Evolutionary conservation across 2,888 invertebrate genomes (phyloP).

Genomic region (Hipparchia semele): DNA sequence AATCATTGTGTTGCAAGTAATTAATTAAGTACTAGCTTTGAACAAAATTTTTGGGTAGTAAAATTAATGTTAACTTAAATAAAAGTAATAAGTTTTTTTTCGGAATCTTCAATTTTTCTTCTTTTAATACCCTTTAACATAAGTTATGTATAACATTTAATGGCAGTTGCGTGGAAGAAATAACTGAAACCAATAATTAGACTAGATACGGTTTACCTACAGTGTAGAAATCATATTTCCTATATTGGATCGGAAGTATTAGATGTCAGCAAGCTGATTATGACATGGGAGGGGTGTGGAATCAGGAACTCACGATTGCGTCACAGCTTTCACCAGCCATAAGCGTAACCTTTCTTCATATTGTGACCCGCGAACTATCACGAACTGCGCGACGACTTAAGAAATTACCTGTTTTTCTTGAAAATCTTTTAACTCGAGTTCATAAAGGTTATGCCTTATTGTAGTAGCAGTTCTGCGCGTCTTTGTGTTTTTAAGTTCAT

Average conservation of each 20-base stretch:
- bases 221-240: conserved; percentile 41
- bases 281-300: conserved; percentile 42
- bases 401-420: background rate
- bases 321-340: conserved; percentile 60
- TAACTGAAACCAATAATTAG: too few relatives aligned
- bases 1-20: too few relatives aligned
- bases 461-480: too few relatives aligned
- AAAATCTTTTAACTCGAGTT: background rate
- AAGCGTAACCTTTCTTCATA: conserved; percentile 62
- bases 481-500: too few relatives aligned
- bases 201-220: background rate
- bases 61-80: too few relatives aligned
- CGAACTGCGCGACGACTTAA: conserved; percentile 40
- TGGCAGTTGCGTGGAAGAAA: too few relatives aligned
- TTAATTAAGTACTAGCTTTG: too few relatives aligned
- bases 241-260: conserved; percentile 39
- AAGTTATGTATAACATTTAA: too few relatives aligned
- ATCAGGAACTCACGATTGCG: conserved; percentile 50
- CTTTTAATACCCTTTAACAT: too few relatives aligned
- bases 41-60: too few relatives aligned
- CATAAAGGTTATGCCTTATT: background rate
- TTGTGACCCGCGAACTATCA: conserved; percentile 64
- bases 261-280: conserved; percentile 37
- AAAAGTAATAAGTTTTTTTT: too few relatives aligned
- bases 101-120: too few relatives aligned